Evolutionary conservation across 2,888 invertebrate species (phyloP), one percentile per base, ranked within the genome.

Genomic region (Dasypolia templi): DNA sequence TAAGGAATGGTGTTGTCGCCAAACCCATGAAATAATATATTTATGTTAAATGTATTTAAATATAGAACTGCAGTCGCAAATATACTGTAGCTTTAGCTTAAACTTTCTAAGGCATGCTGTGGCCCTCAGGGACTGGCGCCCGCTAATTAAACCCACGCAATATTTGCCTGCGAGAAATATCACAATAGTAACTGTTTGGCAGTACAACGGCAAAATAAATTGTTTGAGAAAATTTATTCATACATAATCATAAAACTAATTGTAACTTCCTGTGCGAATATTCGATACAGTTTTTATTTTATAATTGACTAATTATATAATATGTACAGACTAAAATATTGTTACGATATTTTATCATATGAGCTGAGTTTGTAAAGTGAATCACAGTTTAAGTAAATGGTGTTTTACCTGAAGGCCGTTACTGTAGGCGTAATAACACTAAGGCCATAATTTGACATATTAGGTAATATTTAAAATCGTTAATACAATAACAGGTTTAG

Each of bases 351-450:
- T 87, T 88, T 86, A 90, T 88, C 89, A 89, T 91, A 92, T 91
- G 91, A 92, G 92, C 91, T 91, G 93, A 93, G 92, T 94, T 94
- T 94, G 92, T 94, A 95, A 92, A 94, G 92, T 93, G 92, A 94
- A 95, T 95, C 95, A 95, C 95, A 95, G 95, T 92, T 93, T 91
- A 92, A 93, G 91, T 92, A 92, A 91, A 92, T 94, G 93, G 93
- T 94, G 93, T 94, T 93, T 85, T 88, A 89, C 89, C 90, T 89
- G 91, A 93, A 95, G 94, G 94, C 94, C 92, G 89, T 91, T 82
- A 86, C 88, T 89, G 87, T 92, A 93, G 92, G 93, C 92, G 85
- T 87, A 86, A 86, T 84, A 81, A 89, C 88, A 86, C 86, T 92
- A 92, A 93, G 93, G 93, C 93, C 92, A 87, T 91, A 85, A 87